phyloP scores from a whole-genome alignment of 2,797 vertebrate species.

The Siniperca undulata region DNA sequence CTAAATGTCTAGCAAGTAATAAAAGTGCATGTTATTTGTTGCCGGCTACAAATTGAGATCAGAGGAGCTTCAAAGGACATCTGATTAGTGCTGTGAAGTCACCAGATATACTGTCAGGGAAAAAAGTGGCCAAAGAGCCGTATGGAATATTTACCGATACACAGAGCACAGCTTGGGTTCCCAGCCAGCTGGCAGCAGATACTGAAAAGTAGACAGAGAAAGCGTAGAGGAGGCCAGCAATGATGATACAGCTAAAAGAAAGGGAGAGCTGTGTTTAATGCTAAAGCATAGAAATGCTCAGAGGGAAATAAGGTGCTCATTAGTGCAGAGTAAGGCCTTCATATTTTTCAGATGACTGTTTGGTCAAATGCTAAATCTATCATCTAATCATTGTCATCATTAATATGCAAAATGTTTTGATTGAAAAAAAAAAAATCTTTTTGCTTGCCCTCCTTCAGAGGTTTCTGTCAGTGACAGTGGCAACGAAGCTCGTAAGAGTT shows the following conservation, averaged over 20 bases:
- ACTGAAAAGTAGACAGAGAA: constrained; percentile 38
- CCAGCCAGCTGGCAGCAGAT: constrained; percentile 71
- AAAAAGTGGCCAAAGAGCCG: constrained; percentile 73
- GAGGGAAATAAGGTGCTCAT: constrained; percentile 56
- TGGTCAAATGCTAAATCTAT: constrained; percentile 32
- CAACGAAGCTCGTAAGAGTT: neutral
- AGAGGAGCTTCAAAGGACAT: constrained; percentile 89
- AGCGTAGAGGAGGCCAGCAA: constrained; percentile 43
- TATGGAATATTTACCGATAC: constrained; percentile 80
- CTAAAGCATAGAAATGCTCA: constrained; percentile 47
- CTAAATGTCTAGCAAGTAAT: constrained; percentile 88
- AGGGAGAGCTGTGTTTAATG: constrained; percentile 61
- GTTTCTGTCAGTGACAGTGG: constrained; percentile 4
- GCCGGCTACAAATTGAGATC: constrained; percentile 89
- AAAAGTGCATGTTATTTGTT: constrained; percentile 89
- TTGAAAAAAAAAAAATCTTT: neutral
- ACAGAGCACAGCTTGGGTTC: constrained; percentile 45
- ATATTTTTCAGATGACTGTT: constrained; percentile 24
- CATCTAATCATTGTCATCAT: constrained; percentile 19
- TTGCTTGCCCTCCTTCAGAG: neutral
- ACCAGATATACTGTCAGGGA: constrained; percentile 81
- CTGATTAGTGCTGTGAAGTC: constrained; percentile 87
- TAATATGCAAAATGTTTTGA: constrained; percentile 9
- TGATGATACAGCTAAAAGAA: constrained; percentile 33
- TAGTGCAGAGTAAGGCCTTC: constrained; percentile 42